Evolutionary conservation across 2,113 vertebrate genomes (phyloP).

Genomic region (Alexandromys fortis): DNA sequence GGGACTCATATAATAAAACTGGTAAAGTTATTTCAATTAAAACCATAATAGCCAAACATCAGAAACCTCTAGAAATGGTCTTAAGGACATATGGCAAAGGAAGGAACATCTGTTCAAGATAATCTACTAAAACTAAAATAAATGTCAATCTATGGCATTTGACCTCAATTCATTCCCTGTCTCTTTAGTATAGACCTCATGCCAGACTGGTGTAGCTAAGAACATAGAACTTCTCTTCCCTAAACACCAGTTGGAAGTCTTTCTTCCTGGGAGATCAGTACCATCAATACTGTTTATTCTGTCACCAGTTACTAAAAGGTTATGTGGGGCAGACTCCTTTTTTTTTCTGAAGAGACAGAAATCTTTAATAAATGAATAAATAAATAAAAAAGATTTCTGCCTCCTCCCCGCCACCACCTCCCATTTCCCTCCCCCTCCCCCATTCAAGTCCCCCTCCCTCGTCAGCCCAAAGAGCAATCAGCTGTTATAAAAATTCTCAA

Average conservation of each 20-base stretch:
- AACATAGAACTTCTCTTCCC: not conserved
- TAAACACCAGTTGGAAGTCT: slow-evolving; percentile 30
- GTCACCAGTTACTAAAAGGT: not conserved
- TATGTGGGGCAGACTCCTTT: not conserved
- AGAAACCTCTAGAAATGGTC: slow-evolving; percentile 28
- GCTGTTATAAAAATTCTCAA: slow-evolving; percentile 54
- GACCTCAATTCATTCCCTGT: not conserved
- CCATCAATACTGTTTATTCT: not conserved
- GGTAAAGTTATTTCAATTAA: slow-evolving; percentile 31
- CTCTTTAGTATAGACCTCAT: not conserved
- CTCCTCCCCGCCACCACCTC: no score
- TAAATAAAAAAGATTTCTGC: no score
- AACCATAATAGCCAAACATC: not conserved
- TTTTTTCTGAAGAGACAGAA: no score
- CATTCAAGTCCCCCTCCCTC: no score
- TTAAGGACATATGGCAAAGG: not conserved
- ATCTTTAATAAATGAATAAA: no score
- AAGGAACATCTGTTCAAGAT: slow-evolving; percentile 32
- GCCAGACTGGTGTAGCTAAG: not conserved
- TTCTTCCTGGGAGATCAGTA: not conserved
- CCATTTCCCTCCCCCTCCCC: no score
- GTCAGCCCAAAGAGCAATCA: not conserved
- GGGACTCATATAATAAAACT: not conserved
- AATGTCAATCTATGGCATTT: slow-evolving; percentile 18
- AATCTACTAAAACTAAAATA: slow-evolving; percentile 26